Evolutionary conservation across 2,113 vertebrate species (phyloP).

Genomic region (Odontesthes bonariensis): DNA sequence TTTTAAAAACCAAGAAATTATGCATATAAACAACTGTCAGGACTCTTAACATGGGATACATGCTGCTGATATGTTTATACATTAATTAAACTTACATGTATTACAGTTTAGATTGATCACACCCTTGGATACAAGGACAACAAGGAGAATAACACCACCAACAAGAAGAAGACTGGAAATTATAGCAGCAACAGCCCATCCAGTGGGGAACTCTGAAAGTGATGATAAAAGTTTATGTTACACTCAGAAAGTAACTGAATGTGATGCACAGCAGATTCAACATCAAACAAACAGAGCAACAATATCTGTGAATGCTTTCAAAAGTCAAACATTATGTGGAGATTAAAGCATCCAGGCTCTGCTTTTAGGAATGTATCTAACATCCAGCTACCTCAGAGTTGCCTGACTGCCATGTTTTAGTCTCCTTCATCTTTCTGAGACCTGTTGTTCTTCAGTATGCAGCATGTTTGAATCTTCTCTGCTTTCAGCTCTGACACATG

Average conservation of each 20-base stretch:
- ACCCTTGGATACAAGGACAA: background rate
- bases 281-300: background rate
- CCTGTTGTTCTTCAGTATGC: background rate
- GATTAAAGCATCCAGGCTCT: background rate
- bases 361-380: too few species aligned
- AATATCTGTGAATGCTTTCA: too few species aligned
- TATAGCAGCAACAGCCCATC: background rate
- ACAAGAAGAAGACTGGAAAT: background rate
- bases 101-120: background rate
- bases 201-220: background rate
- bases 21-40: too few species aligned
- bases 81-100: background rate
- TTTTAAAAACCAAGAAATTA: too few species aligned
- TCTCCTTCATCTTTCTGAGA: slow-evolving; percentile 5
- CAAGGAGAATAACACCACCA: background rate
- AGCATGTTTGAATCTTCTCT: background rate
- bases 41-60: background rate
- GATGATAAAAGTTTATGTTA: background rate
- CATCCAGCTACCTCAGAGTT: background rate
- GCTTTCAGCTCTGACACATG: background rate
- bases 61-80: background rate
- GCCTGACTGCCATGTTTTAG: background rate
- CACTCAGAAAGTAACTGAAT: background rate
- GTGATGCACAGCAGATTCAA: fast-evolving
- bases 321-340: background rate